Evolutionary conservation across 2,888 invertebrate species (phyloP).

Genomic region (Limulus polyphemus): DNA sequence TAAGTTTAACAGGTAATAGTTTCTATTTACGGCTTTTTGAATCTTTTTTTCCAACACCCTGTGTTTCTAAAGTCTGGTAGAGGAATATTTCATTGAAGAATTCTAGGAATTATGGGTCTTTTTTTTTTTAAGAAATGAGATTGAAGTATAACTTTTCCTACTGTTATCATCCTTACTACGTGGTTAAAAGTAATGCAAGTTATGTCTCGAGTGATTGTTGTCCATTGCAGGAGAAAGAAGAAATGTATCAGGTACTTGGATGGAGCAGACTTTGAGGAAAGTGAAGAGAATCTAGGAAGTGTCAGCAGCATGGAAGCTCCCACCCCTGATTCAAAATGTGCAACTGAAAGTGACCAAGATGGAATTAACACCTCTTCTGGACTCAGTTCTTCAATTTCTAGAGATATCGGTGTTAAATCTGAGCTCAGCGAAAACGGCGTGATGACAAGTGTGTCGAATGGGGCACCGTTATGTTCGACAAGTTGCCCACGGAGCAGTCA

Average conservation of each 20-base stretch:
- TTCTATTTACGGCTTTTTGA: no score
- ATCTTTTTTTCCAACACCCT: no score
- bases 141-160: no score
- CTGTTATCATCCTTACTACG: no score
- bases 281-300: slow-evolving; percentile 52
- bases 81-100: no score
- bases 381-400: slow-evolving; percentile 11
- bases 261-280: slow-evolving; percentile 39
- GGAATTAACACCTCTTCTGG: slow-evolving; percentile 17
- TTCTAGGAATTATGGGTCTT: no score
- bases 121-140: no score
- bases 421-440: slow-evolving; percentile 13
- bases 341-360: slow-evolving; percentile 41
- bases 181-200: no score
- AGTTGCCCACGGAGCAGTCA: background rate
- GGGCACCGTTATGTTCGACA: slow-evolving; percentile 1
- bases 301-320: slow-evolving; percentile 54
- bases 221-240: slow-evolving; percentile 72
- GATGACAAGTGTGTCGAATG: background rate
- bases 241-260: slow-evolving; percentile 94
- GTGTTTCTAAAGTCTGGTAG: no score
- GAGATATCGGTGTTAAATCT: slow-evolving; percentile 15
- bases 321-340: slow-evolving; percentile 44
- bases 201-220: no score
- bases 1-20: no score